phyloP scores from a whole-genome alignment of 2,888 invertebrate genomes.

The Netelia inedita region DNA sequence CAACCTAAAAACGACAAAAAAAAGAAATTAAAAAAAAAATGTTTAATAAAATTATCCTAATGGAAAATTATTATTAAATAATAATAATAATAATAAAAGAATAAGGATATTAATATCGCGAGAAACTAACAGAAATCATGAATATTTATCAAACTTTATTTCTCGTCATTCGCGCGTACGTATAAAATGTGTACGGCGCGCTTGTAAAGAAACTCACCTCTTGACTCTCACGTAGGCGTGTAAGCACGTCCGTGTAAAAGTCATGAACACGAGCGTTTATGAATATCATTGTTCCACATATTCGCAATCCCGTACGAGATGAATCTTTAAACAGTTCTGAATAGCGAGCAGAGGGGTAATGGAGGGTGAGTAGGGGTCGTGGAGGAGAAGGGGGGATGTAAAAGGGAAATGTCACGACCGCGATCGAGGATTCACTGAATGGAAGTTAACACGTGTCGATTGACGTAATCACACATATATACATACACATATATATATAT shows the following conservation, averaged over 20 bases:
- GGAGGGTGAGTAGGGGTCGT: neutral
- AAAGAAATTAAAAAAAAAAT: neutral
- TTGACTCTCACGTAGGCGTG: conserved; percentile 25
- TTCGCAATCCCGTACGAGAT: conserved; percentile 23
- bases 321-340: neutral
- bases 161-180: neutral
- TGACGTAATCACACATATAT: conserved; percentile 20
- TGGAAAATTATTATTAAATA: neutral
- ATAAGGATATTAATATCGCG: neutral
- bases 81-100: neutral
- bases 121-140: neutral
- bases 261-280: conserved; percentile 34
- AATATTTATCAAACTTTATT: neutral
- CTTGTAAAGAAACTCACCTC: conserved; percentile 1
- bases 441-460: conserved; percentile 23
- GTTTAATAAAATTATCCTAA: neutral
- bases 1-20: neutral
- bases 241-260: conserved; percentile 25
- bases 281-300: conserved; percentile 54
- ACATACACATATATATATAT: neutral
- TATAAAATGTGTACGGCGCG: conserved; percentile 1
- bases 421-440: conserved; percentile 35
- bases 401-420: conserved; percentile 40
- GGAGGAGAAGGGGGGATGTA: too few species aligned
- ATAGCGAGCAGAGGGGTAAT: neutral